These are phyloP conservation scores for Tillus elongatus DNA, from an alignment of 2,888 invertebrate species.

Conservation along the genomic window DNA sequence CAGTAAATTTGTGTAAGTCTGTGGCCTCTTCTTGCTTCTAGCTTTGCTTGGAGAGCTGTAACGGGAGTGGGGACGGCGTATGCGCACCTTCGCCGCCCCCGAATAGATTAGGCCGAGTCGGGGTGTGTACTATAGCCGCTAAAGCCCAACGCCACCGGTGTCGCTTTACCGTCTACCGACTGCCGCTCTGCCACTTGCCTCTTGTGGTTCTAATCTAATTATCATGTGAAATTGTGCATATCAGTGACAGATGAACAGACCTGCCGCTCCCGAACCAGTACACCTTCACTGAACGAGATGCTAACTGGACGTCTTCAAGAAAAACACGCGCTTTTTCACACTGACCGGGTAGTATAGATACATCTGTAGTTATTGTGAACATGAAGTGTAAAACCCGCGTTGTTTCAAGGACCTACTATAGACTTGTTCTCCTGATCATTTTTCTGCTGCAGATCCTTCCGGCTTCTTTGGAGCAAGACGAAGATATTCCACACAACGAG, in stretches of 20 bases:
- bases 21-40: neutral
- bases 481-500: conserved; percentile 2
- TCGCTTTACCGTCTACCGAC: neutral
- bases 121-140: conserved; percentile 41
- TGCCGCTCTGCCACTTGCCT: neutral
- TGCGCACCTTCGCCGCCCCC: conserved; percentile 20
- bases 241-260: too few relatives aligned
- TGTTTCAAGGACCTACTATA: too few relatives aligned
- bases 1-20: too few relatives aligned
- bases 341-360: too few relatives aligned
- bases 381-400: too few relatives aligned
- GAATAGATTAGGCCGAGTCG: conserved; percentile 38
- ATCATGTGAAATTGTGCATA: too few relatives aligned
- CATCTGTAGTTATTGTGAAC: too few relatives aligned
- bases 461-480: conserved; percentile 1
- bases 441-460: neutral
- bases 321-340: too few relatives aligned
- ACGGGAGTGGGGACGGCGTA: neutral
- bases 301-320: too few relatives aligned
- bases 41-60: neutral
- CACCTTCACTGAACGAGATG: too few relatives aligned
- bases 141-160: neutral
- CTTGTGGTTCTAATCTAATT: too few relatives aligned
- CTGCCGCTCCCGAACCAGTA: too few relatives aligned
- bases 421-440: neutral